Evolutionary conservation across 1,140 invertebrate species (phyloP).

Genomic region (Bombus sylvicola): DNA sequence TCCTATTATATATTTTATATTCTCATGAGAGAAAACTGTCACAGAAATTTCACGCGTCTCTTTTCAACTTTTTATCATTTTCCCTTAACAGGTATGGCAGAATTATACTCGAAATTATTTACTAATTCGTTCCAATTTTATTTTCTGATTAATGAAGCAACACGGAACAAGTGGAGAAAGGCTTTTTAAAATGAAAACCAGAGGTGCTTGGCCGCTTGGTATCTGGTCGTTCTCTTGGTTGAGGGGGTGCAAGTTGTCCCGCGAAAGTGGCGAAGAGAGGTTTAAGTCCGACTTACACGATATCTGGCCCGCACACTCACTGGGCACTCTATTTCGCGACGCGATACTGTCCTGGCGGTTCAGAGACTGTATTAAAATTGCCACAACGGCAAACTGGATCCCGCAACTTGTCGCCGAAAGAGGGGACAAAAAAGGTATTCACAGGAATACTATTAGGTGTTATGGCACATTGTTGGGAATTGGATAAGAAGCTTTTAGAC

Average conservation of each 20-base stretch:
- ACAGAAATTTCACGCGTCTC: not conserved
- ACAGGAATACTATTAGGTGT: slow-evolving; percentile 46
- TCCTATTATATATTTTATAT: not conserved
- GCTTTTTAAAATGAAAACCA: slow-evolving; percentile 10
- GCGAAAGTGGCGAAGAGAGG: slow-evolving; percentile 64
- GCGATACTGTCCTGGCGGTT: slow-evolving; percentile 65
- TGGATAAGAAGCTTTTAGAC: slow-evolving; percentile 42
- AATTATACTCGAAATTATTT: not conserved
- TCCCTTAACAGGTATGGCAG: too few relatives aligned
- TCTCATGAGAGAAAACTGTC: not conserved
- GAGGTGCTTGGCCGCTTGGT: not conserved
- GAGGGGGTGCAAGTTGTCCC: slow-evolving; percentile 39
- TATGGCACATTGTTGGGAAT: slow-evolving; percentile 51
- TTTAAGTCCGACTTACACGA: slow-evolving; percentile 80
- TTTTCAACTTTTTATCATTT: not conserved
- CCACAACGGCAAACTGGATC: slow-evolving; percentile 68
- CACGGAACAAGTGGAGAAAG: not conserved
- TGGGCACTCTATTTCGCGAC: slow-evolving; percentile 72
- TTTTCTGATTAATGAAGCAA: not conserved
- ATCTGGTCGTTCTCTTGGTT: slow-evolving; percentile 10
- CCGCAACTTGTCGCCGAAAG: slow-evolving; percentile 50
- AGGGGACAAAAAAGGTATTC: not conserved
- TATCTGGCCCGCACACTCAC: slow-evolving; percentile 79
- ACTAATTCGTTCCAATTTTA: not conserved
- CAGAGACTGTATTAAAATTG: slow-evolving; percentile 76